Evolutionary conservation across 1,140 invertebrate species (phyloP).

Genomic region (Bombyx mandarina): DNA sequence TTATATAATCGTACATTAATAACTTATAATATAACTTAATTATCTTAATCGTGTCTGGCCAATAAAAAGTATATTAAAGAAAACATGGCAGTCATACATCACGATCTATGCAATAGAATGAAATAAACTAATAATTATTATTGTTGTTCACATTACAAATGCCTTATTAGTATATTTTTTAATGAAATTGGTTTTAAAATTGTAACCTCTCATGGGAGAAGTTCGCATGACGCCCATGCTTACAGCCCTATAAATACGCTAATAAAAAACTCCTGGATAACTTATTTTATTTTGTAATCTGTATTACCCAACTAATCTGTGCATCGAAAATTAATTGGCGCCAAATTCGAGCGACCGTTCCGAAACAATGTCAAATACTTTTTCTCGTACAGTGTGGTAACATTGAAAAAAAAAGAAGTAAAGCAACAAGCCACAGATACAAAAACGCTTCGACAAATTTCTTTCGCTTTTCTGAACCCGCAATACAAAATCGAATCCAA

Average conservation of each 20-base stretch:
- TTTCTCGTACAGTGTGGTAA: slow-evolving; percentile 40
- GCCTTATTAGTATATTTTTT: too few species aligned
- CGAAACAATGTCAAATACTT: slow-evolving; percentile 54
- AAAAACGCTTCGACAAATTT: slow-evolving; percentile 53
- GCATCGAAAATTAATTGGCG: slow-evolving; percentile 42
- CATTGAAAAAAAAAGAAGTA: slow-evolving; percentile 23
- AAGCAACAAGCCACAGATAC: slow-evolving; percentile 17
- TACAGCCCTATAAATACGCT: not conserved
- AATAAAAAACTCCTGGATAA: not conserved
- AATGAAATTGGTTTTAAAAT: too few species aligned
- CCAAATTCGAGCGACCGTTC: slow-evolving; percentile 37
- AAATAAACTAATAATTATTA: too few species aligned
- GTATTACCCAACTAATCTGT: slow-evolving; percentile 17
- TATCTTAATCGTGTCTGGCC: too few species aligned
- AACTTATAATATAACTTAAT: too few species aligned
- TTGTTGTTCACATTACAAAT: too few species aligned
- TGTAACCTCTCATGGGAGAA: too few species aligned
- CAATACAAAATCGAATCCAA: not conserved
- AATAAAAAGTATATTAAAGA: too few species aligned
- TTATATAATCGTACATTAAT: too few species aligned
- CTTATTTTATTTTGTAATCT: not conserved
- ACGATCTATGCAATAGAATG: too few species aligned
- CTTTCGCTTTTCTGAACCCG: slow-evolving; percentile 43
- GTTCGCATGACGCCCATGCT: too few species aligned
- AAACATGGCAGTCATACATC: too few species aligned